Evolutionary conservation across 1,140 invertebrate species (phyloP).

Genomic region (Sarcophaga bullata): DNA sequence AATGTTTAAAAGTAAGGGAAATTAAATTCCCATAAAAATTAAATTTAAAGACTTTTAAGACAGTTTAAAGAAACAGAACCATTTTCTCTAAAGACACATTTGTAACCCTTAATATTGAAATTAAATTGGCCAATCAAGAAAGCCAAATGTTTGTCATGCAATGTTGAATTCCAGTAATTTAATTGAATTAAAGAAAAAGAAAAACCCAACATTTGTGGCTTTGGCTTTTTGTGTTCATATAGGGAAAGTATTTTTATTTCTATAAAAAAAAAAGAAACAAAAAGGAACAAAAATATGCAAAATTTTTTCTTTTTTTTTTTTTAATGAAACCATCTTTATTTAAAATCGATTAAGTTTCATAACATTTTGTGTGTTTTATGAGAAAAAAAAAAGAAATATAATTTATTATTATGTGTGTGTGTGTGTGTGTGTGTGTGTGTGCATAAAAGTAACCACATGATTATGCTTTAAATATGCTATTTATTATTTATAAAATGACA

Average conservation of each 20-base stretch:
- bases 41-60: too few species aligned
- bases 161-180: not conserved
- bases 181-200: constrained; percentile 18
- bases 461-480: constrained; percentile 31
- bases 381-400: too few species aligned
- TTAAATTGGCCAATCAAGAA: not conserved
- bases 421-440: not conserved
- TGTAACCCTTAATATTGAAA: not conserved
- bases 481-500: constrained; percentile 40
- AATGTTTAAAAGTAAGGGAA: too few species aligned
- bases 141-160: not conserved
- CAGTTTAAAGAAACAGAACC: too few species aligned
- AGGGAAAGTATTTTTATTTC: too few species aligned
- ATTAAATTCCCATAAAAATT: too few species aligned
- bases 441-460: not conserved
- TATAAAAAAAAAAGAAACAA: not conserved
- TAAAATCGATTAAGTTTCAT: constrained; percentile 15
- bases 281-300: not conserved
- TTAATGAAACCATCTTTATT: constrained; percentile 3
- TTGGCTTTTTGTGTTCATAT: not conserved
- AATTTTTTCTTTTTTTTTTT: not conserved
- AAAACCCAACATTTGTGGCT: constrained; percentile 5
- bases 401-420: too few species aligned
- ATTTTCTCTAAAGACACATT: too few species aligned
- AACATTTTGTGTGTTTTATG: not conserved